Percentiles rank a stretch among this genome's conserved stretches.
phyloP scores from a whole-genome alignment of 2,797 vertebrate genomes.

The Oophaga sylvatica region DNA sequence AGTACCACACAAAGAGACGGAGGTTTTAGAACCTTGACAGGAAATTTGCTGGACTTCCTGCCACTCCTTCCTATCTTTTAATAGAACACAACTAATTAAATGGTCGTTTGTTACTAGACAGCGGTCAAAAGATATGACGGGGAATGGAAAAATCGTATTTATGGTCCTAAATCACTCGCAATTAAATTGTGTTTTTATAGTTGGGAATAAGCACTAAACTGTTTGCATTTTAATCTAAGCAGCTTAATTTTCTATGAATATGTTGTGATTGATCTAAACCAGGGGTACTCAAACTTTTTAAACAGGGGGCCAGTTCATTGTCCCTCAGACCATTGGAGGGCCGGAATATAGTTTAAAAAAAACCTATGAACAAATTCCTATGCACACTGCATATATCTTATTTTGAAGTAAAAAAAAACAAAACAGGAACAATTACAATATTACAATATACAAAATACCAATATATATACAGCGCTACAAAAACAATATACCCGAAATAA shows the following conservation, averaged over 20 bases:
- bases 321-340: too few relatives aligned
- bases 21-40: not conserved
- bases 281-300: too few relatives aligned
- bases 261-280: not conserved
- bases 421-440: too few relatives aligned
- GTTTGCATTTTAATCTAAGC: not conserved
- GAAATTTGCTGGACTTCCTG: not conserved
- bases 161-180: not conserved
- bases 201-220: not conserved
- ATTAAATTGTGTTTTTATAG: not conserved
- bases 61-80: not conserved
- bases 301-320: too few relatives aligned
- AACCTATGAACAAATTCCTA: too few relatives aligned
- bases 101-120: not conserved
- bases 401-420: too few relatives aligned
- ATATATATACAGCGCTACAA: too few relatives aligned
- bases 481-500: too few relatives aligned
- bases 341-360: too few relatives aligned
- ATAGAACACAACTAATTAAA: not conserved
- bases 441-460: too few relatives aligned
- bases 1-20: too few relatives aligned
- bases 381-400: too few relatives aligned
- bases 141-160: not conserved
- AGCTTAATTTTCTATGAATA: not conserved
- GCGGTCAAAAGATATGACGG: not conserved